phyloP scores from a whole-genome alignment of 1,140 invertebrate species.

The Bombus soroeensis region DNA sequence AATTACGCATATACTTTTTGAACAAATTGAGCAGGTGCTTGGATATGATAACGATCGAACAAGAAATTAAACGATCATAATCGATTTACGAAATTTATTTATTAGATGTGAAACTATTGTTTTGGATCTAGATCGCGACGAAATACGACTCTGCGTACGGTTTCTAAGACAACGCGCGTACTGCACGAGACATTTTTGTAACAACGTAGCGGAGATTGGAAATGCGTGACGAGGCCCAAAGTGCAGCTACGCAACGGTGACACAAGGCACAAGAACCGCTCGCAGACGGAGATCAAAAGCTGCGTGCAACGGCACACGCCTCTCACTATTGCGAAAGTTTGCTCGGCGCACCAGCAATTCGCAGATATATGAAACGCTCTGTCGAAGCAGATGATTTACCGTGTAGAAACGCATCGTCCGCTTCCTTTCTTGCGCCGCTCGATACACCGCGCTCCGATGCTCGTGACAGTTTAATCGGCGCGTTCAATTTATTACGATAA shows the following conservation, averaged over 20 bases:
- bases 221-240: slow-evolving; percentile 42
- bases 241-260: slow-evolving; percentile 60
- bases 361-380: slow-evolving; percentile 44
- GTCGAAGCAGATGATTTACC: slow-evolving; percentile 42
- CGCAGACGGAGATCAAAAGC: slow-evolving; percentile 60
- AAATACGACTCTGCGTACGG: not conserved
- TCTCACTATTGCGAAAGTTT: slow-evolving; percentile 74
- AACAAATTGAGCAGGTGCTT: no score
- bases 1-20: no score
- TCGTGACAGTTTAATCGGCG: not conserved
- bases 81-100: no score
- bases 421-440: not conserved
- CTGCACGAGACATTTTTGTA: not conserved
- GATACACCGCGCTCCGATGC: not conserved
- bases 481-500: slow-evolving; percentile 1
- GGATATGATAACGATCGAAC: no score
- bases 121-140: not conserved
- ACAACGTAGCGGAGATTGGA: slow-evolving; percentile 29
- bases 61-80: no score
- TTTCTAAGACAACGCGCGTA: not conserved
- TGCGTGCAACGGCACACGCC: slow-evolving; percentile 72
- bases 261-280: slow-evolving; percentile 53
- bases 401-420: slow-evolving; percentile 6
- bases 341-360: slow-evolving; percentile 38
- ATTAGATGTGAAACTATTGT: not conserved